Evolutionary conservation across 1,140 invertebrate species (phyloP), one percentile per base, ranked within the genome.

Genomic region (Eumaeus atala): DNA sequence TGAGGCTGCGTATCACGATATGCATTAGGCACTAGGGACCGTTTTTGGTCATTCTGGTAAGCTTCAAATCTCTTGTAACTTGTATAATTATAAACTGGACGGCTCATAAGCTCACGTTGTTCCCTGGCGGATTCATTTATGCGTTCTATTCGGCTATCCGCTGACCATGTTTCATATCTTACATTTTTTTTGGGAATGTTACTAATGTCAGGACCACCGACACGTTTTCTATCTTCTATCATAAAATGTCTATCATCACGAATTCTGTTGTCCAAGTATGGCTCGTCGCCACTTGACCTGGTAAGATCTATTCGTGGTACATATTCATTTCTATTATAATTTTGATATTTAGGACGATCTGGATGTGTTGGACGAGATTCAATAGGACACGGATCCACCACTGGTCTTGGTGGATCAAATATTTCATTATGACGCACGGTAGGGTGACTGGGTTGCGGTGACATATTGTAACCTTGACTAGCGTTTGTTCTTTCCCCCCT

Each of bases 231-330:
- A 37, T 87, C 83, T 66, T 87, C 85, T 65, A 80, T 82, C 54
- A 77, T 65, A 66, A 72, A 70, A 55, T 74, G 64, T 16, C 75
- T 60, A 63, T 81, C 80, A 56, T 81, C 75, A 48, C 83, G 72
- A 55, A 77, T 70, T 67, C 79, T 74, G 61, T 54, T 79, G 49
- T 84, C 84, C 44, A 59, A 38, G 51, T 64, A 70, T 58, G 74
- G 72, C 44, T 86, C 82, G 36, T 84, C 76, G 55, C 60, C 65
- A 17, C 68, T 51, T 34, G 74, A 56, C 59, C 74, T 72, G n/a
- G 85, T 87, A 51, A 88, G 74, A 71, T 88, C 85, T 67, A 88
- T 88, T 70, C 84, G 80, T 62, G 78, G 82, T 57, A 88, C 77
- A 56, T 79, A 79, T 40, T 87, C 84, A 48, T 70, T 61, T 72